Conservation (phyloP, 2,888 invertebrate species). For the Nasonovia ribisnigri region DNA sequence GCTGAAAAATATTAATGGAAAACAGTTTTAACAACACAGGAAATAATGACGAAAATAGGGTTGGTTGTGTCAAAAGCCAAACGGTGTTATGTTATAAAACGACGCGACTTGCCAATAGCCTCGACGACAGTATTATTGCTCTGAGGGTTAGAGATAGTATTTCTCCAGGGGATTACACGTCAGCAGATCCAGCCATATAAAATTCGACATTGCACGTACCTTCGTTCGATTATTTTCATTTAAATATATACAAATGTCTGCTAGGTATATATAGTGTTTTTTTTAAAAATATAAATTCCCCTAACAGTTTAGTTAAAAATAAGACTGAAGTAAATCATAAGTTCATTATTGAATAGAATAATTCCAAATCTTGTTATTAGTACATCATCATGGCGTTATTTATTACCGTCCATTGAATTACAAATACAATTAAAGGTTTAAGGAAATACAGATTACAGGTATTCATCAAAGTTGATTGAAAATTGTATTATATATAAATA, state of each 20-base stretch:
- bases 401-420: not conserved
- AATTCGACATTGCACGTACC: not conserved
- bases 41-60: constrained; percentile 32
- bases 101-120: constrained; percentile 22
- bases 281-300: constrained; percentile 9
- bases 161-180: constrained; percentile 37
- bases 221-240: not conserved
- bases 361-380: not conserved
- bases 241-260: not conserved
- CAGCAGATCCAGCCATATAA: not conserved
- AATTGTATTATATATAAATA: not conserved
- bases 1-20: not conserved
- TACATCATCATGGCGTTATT: not conserved
- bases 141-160: not conserved
- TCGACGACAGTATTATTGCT: constrained; percentile 50
- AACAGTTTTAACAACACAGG: not conserved
- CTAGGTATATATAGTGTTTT: not conserved
- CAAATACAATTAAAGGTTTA: not conserved
- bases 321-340: not conserved
- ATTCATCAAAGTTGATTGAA: not conserved
- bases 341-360: not conserved
- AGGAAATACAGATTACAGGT: not conserved
- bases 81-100: constrained; percentile 11
- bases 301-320: constrained; percentile 9
- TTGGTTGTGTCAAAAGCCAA: constrained; percentile 52